Conservation (phyloP, 2,888 invertebrate genomes). For the Drosophila demipolita region DNA sequence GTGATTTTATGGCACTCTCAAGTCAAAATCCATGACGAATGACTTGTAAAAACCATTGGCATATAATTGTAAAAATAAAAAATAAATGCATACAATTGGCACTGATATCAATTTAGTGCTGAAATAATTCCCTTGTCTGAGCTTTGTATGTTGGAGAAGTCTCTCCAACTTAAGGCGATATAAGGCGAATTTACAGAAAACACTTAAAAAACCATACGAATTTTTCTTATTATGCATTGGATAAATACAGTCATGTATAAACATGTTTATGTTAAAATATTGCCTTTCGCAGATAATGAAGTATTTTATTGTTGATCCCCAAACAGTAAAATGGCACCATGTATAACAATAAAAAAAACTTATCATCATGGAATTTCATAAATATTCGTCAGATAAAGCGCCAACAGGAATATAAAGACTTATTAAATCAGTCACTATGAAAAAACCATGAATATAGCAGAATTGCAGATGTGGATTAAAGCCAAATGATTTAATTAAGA, state of each 20-base stretch:
- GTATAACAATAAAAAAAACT: not conserved
- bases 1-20: constrained; percentile 17
- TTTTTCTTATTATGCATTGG: not conserved
- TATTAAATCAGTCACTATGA: not conserved
- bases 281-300: not conserved
- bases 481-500: not conserved
- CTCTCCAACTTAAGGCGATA: not conserved
- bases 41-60: constrained; percentile 33
- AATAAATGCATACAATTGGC: not conserved
- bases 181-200: not conserved
- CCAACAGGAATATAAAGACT: not conserved
- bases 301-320: not conserved
- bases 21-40: constrained; percentile 19
- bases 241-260: not conserved
- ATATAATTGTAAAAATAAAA: constrained; percentile 11
- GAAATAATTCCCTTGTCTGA: not conserved
- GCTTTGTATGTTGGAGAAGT: not conserved
- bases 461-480: not conserved
- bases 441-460: not conserved
- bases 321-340: not conserved
- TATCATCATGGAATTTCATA: not conserved
- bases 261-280: not conserved
- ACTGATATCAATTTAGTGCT: not conserved
- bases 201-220: not conserved
- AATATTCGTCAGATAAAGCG: not conserved